Percentiles rank a stretch among this genome's conserved stretches.
phyloP scores from a whole-genome alignment of 2,888 invertebrate species.

The Baccha elongata region DNA sequence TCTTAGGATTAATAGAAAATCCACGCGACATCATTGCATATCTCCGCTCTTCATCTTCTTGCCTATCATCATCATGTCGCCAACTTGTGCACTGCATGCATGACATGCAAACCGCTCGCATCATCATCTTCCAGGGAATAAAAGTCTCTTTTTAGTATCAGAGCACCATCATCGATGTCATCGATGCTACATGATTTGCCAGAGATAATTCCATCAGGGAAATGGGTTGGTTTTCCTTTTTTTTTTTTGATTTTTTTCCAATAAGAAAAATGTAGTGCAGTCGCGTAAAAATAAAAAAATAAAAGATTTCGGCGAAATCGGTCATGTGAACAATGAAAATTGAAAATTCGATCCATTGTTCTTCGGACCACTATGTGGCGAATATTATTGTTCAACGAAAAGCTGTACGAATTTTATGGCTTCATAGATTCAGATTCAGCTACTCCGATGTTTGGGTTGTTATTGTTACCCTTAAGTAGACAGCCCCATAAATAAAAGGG shows the following conservation, averaged over 20 bases:
- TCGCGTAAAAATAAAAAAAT: no score
- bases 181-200: constrained; percentile 67
- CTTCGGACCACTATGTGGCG: not conserved
- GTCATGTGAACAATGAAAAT: no score
- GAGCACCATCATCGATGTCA: constrained; percentile 62
- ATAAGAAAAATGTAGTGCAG: not conserved
- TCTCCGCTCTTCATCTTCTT: not conserved
- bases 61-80: constrained; percentile 24
- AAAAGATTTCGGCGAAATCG: no score
- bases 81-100: constrained; percentile 37
- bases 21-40: constrained; percentile 67
- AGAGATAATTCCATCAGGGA: constrained; percentile 61
- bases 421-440: no score
- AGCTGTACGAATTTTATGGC: no score
- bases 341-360: no score
- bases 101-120: constrained; percentile 72
- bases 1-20: constrained; percentile 72
- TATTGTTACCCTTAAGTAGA: no score
- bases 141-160: constrained; percentile 3
- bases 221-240: not conserved
- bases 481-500: no score
- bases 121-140: constrained; percentile 43
- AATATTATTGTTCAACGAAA: no score
- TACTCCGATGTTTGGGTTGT: no score
- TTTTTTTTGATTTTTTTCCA: constrained; percentile 10